A percentile compares a stretch with the other conserved stretches of the same genome.
phyloP scores from a whole-genome alignment of 2,888 invertebrate species.

The Meliscaeva auricollis region DNA sequence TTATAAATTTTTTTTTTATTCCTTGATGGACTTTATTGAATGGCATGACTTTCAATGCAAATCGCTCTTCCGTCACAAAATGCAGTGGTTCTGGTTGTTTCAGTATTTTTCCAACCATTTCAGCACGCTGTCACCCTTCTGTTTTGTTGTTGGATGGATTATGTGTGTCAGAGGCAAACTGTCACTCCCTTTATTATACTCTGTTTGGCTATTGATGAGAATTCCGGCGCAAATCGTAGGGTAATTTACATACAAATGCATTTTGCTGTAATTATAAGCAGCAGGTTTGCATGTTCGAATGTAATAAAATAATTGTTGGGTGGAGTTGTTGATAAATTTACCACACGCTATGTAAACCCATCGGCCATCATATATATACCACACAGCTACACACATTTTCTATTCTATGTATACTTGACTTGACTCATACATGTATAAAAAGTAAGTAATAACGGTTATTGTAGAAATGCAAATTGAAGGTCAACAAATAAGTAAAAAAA shows the following conservation, averaged over 20 bases:
- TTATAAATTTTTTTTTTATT: conserved; percentile 3
- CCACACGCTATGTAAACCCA: conserved; percentile 35
- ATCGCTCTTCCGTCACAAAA: conserved; percentile 46
- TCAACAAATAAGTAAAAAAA: conserved; percentile 43
- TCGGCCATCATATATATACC: not conserved
- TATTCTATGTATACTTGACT: not conserved
- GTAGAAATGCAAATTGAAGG: conserved; percentile 56
- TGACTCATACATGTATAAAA: conserved; percentile 1
- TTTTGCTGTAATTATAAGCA: conserved; percentile 71
- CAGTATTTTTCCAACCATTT: not conserved
- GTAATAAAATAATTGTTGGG: conserved; percentile 74
- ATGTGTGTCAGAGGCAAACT: conserved; percentile 57
- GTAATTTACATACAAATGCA: conserved; percentile 72
- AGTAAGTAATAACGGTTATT: conserved; percentile 52
- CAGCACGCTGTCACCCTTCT: conserved; percentile 15
- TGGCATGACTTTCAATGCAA: conserved; percentile 48
- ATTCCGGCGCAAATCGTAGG: conserved; percentile 54
- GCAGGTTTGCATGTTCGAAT: conserved; percentile 67
- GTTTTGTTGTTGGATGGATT: conserved; percentile 6
- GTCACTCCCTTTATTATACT: conserved; percentile 51
- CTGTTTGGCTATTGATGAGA: conserved; percentile 59
- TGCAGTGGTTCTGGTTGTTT: no score
- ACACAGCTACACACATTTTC: conserved; percentile 5
- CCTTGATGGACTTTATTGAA: conserved; percentile 28
- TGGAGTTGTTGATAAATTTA: conserved; percentile 74